Conservation (phyloP, 2,888 invertebrate genomes). For the Cephus pulcher region DNA sequence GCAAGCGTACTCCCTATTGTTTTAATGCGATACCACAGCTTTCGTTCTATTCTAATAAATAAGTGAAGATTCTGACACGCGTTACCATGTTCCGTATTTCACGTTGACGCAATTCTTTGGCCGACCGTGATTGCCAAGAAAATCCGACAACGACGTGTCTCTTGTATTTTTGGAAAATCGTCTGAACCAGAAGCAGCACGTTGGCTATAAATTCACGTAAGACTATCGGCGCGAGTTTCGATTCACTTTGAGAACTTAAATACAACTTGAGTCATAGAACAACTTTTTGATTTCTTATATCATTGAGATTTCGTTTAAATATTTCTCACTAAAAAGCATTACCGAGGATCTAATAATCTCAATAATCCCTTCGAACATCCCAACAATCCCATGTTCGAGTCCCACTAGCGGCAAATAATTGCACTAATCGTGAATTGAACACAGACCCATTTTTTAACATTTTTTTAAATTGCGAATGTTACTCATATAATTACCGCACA, state of each 20-base stretch:
- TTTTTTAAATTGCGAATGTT: no score
- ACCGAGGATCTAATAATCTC: no score
- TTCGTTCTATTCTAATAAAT: neutral
- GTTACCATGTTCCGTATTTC: neutral
- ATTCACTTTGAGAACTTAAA: neutral
- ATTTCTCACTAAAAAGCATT: no score
- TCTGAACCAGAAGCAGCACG: slow-evolving; percentile 31
- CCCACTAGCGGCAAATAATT: no score
- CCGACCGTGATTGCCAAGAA: slow-evolving; percentile 48
- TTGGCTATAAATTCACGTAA: neutral
- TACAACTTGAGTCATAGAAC: neutral
- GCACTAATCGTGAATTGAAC: no score
- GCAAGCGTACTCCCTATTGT: neutral
- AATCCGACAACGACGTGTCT: slow-evolving; percentile 43
- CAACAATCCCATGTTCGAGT: no score
- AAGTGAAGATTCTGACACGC: neutral
- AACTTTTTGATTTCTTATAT: neutral
- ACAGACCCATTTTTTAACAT: no score
- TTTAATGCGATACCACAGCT: neutral
- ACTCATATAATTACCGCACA: no score
- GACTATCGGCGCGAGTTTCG: neutral
- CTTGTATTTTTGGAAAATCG: slow-evolving; percentile 52
- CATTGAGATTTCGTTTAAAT: neutral
- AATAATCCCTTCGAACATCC: no score
- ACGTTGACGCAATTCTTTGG: slow-evolving; percentile 13